phyloP scores from a whole-genome alignment of 2,797 vertebrate genomes.

The Sebastes hubbsi region DNA sequence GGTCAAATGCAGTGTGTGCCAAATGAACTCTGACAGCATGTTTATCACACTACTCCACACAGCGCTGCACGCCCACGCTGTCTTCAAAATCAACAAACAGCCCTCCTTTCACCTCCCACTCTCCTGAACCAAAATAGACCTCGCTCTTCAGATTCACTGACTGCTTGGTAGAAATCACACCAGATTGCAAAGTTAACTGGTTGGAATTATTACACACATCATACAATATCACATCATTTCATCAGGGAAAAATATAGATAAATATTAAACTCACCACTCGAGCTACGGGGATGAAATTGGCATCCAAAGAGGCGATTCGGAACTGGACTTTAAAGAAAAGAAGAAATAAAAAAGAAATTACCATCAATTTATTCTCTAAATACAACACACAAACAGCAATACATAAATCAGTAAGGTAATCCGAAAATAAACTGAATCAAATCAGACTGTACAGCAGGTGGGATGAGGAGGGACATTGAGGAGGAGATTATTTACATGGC shows the following conservation, averaged over 20 bases:
- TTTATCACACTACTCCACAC: slow-evolving; percentile 73
- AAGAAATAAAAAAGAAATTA: background rate
- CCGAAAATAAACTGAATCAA: background rate
- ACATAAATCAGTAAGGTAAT: background rate
- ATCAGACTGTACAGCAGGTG: background rate
- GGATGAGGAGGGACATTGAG: background rate
- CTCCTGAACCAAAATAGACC: slow-evolving; percentile 75
- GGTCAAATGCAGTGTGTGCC: slow-evolving; percentile 69
- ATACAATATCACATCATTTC: background rate
- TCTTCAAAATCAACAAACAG: slow-evolving; percentile 74
- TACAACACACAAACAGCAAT: background rate
- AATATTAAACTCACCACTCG: slow-evolving; percentile 69
- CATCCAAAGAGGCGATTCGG: slow-evolving; percentile 81
- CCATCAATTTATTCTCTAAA: background rate
- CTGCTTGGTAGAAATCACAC: slow-evolving; percentile 41
- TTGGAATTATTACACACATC: background rate
- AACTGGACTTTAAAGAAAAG: slow-evolving; percentile 78
- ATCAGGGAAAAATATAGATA: background rate
- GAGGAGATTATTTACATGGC: too few relatives aligned
- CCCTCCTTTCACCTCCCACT: slow-evolving; percentile 66
- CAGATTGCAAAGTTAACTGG: slow-evolving; percentile 27
- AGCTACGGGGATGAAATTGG: slow-evolving; percentile 67
- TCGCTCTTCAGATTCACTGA: slow-evolving; percentile 33
- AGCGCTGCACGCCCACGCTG: slow-evolving; percentile 67
- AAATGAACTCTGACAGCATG: slow-evolving; percentile 78